These are phyloP conservation scores for Anas bahamensis DNA, from an alignment of 2,797 vertebrate species.

Conservation along the genomic window DNA sequence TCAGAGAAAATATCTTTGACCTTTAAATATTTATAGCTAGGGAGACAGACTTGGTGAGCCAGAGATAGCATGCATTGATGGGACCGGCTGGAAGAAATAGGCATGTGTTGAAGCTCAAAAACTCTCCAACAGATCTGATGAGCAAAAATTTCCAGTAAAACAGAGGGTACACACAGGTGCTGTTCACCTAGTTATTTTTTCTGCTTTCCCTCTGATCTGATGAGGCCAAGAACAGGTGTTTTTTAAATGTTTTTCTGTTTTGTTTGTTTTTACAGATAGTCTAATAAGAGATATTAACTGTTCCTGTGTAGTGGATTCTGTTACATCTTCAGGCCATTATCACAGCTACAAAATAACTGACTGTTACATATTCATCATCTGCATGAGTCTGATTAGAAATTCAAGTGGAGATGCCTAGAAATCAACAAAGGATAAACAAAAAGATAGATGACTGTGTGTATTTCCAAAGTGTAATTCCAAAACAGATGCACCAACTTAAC, in stretches of 20 bases:
- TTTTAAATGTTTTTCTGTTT: too few species aligned
- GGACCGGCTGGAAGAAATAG: neutral
- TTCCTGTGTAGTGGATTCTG: neutral
- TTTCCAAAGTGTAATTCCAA: neutral
- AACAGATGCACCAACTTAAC: neutral
- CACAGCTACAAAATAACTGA: neutral
- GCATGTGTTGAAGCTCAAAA: neutral
- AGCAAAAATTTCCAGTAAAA: neutral
- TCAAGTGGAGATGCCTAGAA: neutral
- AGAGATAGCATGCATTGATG: neutral
- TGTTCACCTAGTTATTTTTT: neutral
- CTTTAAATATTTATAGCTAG: neutral
- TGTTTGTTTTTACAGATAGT: neutral
- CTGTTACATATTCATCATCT: neutral
- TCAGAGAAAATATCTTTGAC: neutral
- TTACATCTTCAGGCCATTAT: neutral
- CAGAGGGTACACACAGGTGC: neutral
- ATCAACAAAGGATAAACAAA: constrained; percentile 20
- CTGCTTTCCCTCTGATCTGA: neutral
- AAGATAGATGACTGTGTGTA: neutral
- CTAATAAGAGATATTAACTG: neutral
- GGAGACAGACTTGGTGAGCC: neutral
- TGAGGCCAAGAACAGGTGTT: neutral
- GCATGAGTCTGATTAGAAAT: neutral
- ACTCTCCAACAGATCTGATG: neutral